Evolutionary conservation across 2,797 vertebrate genomes (phyloP).

Genomic region (Ctenosaura bakeri): DNA sequence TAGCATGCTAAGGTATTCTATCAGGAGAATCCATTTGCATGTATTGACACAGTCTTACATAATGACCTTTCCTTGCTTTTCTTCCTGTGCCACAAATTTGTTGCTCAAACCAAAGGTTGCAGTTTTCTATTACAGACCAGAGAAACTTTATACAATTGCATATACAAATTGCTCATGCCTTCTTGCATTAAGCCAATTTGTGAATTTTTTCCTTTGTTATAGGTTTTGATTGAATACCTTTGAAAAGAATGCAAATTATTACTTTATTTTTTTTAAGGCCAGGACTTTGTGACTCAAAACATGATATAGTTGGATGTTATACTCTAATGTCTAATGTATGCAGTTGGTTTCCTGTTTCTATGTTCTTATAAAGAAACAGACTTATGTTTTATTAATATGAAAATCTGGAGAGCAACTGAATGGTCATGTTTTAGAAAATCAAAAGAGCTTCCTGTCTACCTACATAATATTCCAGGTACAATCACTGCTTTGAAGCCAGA

Average conservation of each 20-base stretch:
- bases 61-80: neutral
- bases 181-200: slow-evolving; percentile 42
- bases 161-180: neutral
- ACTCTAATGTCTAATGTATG: slow-evolving; percentile 11
- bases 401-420: neutral
- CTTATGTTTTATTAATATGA: neutral
- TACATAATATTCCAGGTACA: neutral
- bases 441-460: neutral
- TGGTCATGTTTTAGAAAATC: slow-evolving; percentile 20
- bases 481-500: neutral
- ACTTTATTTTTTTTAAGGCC: neutral
- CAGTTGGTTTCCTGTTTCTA: neutral
- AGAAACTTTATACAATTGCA: slow-evolving; percentile 12
- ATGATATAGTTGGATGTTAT: neutral
- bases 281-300: neutral
- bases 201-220: neutral
- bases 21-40: neutral
- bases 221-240: slow-evolving; percentile 19
- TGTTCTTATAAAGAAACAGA: neutral
- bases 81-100: slow-evolving; percentile 13
- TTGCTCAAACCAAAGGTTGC: slow-evolving; percentile 7
- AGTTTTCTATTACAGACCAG: neutral
- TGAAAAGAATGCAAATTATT: slow-evolving; percentile 7
- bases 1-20: neutral
- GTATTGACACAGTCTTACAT: neutral